These are phyloP conservation scores for Rynchops niger DNA, from an alignment of 2,113 vertebrate genomes.

Conservation along the genomic window DNA sequence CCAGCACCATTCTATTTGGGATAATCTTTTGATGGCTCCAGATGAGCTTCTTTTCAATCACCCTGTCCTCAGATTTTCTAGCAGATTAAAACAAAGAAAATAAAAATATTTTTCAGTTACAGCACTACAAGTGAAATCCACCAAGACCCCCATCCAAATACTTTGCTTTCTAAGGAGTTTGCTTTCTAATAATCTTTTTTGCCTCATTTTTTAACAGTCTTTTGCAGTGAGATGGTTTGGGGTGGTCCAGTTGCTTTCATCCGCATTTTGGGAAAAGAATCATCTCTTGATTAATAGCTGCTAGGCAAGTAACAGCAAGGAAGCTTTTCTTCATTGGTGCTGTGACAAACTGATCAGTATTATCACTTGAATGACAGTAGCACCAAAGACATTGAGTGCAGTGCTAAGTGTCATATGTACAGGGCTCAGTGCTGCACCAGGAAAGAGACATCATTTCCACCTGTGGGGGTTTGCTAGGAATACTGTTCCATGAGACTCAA, in stretches of 20 bases:
- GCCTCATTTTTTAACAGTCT: not conserved
- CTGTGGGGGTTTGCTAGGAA: not conserved
- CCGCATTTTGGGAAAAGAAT: not conserved
- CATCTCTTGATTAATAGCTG: not conserved
- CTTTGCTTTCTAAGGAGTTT: not conserved
- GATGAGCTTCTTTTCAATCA: conserved; percentile 28
- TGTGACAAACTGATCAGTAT: not conserved
- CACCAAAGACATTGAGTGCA: not conserved
- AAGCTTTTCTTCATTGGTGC: not conserved
- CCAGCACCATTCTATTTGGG: not conserved
- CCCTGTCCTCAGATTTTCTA: not conserved
- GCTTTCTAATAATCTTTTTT: not conserved
- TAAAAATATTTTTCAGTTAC: not conserved
- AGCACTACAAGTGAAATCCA: not conserved
- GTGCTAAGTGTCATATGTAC: not conserved
- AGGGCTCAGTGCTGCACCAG: not conserved
- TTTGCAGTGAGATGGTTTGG: not conserved
- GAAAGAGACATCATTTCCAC: not conserved
- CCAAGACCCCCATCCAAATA: not conserved
- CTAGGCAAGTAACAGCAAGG: not conserved
- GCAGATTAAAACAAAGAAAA: not conserved
- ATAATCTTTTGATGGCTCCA: conserved; percentile 16
- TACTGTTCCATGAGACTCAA: not conserved
- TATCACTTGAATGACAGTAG: not conserved
- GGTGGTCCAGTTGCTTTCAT: not conserved